A percentile compares a stretch with the other conserved stretches of the same genome.
Evolutionary conservation across 2,888 invertebrate species (phyloP).

Genomic region (Deilephila elpenor): DNA sequence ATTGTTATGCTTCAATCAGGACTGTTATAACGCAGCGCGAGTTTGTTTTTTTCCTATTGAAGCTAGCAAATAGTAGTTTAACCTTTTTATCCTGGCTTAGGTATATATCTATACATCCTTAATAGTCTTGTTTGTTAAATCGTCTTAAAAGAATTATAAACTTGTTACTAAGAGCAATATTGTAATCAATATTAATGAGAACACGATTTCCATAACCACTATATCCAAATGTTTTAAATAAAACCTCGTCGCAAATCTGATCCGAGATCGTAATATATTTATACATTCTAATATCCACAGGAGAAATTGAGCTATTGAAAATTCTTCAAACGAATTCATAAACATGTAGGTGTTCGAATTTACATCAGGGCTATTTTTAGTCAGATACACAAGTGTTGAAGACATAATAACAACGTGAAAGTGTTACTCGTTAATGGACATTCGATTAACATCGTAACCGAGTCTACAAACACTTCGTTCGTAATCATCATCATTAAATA

Average conservation of each 20-base stretch:
- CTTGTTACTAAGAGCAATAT: background rate
- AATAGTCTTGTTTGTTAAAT: background rate
- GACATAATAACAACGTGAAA: slow-evolving; percentile 27
- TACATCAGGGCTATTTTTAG: slow-evolving; percentile 29
- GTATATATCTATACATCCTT: background rate
- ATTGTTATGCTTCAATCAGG: slow-evolving; percentile 43
- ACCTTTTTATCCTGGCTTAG: background rate
- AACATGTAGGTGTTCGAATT: slow-evolving; percentile 26
- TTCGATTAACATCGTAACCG: slow-evolving; percentile 25
- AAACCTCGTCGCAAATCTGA: too few species aligned
- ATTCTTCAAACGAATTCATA: background rate
- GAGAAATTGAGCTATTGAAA: slow-evolving; percentile 12
- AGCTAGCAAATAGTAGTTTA: slow-evolving; percentile 4
- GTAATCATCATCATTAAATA: slow-evolving; percentile 21
- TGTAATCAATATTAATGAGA: background rate
- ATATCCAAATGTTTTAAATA: background rate
- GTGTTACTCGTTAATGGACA: slow-evolving; percentile 28
- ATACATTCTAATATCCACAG: slow-evolving; percentile 2
- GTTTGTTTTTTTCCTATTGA: slow-evolving; percentile 16
- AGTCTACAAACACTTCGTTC: slow-evolving; percentile 7
- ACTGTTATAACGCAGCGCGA: slow-evolving; percentile 13
- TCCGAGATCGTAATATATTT: background rate
- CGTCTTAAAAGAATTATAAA: background rate
- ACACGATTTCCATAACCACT: background rate
- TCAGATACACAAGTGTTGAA: slow-evolving; percentile 16